Conservation (phyloP, 2,797 vertebrate genomes). For the Rhabdophis nuchalis region DNA sequence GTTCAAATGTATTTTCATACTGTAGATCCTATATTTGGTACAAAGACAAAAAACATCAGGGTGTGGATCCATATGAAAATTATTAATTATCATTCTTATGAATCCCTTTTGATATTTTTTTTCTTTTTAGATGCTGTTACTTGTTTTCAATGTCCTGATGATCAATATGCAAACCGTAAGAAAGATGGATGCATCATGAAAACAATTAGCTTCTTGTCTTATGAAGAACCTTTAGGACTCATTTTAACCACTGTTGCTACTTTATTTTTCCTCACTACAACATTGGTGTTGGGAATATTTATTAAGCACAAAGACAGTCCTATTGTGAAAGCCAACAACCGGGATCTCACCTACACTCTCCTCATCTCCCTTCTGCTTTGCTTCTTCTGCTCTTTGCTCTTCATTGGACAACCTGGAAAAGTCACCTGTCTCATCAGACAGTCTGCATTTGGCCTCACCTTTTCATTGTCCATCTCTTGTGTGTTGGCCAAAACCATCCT, state of each 20-base stretch:
- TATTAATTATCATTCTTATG: not conserved
- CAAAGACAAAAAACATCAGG: not conserved
- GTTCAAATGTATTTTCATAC: not conserved
- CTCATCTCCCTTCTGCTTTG: not conserved
- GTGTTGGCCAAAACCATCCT: not conserved
- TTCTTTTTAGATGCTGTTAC: not conserved
- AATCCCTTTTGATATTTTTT: not conserved
- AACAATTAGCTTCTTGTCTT: not conserved
- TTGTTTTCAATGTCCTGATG: not conserved
- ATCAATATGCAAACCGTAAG: not conserved
- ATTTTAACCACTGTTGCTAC: not conserved
- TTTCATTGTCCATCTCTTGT: not conserved
- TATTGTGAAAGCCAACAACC: not conserved
- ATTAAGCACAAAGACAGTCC: not conserved
- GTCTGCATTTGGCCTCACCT: not conserved
- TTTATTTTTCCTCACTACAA: not conserved
- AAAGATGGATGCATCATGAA: not conserved
- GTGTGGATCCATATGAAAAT: not conserved
- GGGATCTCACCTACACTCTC: not conserved
- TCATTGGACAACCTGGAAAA: not conserved
- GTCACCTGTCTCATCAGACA: not conserved
- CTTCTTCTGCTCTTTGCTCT: not conserved
- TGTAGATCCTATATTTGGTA: not conserved
- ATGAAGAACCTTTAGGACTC: not conserved
- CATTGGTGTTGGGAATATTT: not conserved